Evolutionary conservation across 2,113 vertebrate species (phyloP), one percentile per base, ranked within the genome.

Genomic region (Corythoichthys haematopterus): DNA sequence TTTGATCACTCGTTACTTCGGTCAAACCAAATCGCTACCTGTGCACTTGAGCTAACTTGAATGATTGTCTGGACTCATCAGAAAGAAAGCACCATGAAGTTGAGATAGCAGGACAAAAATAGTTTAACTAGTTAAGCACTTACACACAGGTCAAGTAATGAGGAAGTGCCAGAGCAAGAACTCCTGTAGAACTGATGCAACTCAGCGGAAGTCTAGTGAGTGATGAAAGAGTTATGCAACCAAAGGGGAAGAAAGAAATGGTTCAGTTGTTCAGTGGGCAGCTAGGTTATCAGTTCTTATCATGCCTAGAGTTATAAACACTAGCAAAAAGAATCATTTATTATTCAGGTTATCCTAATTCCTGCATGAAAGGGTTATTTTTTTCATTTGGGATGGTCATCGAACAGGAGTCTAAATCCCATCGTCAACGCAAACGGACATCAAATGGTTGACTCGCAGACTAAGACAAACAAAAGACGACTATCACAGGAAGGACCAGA

Each of bases 1-100:
- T 70, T 28, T n/a, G 43, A 71, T 72, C 79, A 80, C 67, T 86
- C 84, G 86, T n/a, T 82, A 59, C 70, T 72, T 78, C 52, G 37
- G 20, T 37, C 11, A 1, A 68, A 38, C 47, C 47, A 50, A 3
- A 14, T 6, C 36, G 11, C 20, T 1, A 68, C 61, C 52, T 57
- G 28, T 14, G 7, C 40, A 3, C 7, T 6, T 10, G n/a, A 59
- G 13, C 1, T 2, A 6, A 58, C 14, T 2, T 14, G 0, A 37
- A 3, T 6, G 1, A 3, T 14, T 57, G 55, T 16, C 6, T 47
- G 36, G 2, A 55, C 38, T 6, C 5, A n/a, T 4, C 12, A 16
- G 10, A 12, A 46, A 13, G 43, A 62, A 43, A 12, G 20, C 16
- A 33, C 12, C 60, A 46, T 13, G 4, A 37, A 13, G 10, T 36